Evolutionary conservation across 2,797 vertebrate species (phyloP), one percentile per base, ranked within the genome.

Genomic region (Zonotrichia albicollis): DNA sequence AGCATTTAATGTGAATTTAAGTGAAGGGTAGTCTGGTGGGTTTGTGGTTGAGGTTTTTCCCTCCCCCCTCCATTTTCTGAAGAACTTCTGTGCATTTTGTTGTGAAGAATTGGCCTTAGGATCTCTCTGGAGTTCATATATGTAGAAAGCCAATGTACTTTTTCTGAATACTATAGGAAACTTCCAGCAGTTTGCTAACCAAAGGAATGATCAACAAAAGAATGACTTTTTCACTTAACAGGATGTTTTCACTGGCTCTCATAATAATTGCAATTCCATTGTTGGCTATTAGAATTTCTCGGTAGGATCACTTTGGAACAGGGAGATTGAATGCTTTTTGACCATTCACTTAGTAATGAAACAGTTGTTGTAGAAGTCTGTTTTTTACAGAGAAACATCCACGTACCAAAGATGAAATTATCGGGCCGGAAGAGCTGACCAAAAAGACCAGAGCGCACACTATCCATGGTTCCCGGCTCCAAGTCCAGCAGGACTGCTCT

Each of bases 391-490:
- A 53, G 50, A 57, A 46, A 65, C 2, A 2, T 80, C 21, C 55
- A 96, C 98, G 86, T 98, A 99, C 98, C 98, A 29, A 99, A 99
- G 95, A 99, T 98, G 97, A 98, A 99, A 96, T 98, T 99, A 96
- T 99, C 98, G 1, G 98, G 98, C 84, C 98, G 97, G 85, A 99
- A 99, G 70, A 99, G 98, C 78, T 98, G 98, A 90, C 98, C 98
- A 34, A 99, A 98, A 53, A 97, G 98, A 60, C 98, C 98, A 3
- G 98, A 99, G 32, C 98, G 96, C 79, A 99, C 98, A 71, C 98
- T 99, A 93, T 99, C 98, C 98, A 99, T 99, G 73, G 98, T 99
- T 87, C 98, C 98, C 0, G 98, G 98, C 92, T 99, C 98, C 97
- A 99, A 93, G 94, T 99, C 98, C 93, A 99, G 98, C 36, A 99